Conservation (phyloP, 2,113 vertebrate species). For the Laticauda colubrina region DNA sequence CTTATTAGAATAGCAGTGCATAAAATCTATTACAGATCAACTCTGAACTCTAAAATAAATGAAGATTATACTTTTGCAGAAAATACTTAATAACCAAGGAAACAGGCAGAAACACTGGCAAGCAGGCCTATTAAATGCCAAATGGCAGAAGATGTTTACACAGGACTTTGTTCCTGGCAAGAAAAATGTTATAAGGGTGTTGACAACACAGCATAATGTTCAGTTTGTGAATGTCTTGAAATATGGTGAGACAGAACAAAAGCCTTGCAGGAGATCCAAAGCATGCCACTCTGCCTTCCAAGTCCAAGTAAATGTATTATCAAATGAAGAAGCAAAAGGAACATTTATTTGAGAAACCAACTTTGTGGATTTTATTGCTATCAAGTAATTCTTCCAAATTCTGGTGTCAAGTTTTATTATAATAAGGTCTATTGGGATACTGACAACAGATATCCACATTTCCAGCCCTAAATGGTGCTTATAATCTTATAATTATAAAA, state of each 20-base stretch:
- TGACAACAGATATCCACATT: neutral
- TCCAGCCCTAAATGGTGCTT: neutral
- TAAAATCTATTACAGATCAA: neutral
- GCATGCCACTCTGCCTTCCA: neutral
- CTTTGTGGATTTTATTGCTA: neutral
- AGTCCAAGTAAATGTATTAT: neutral
- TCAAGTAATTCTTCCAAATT: neutral
- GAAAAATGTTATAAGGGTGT: constrained; percentile 19
- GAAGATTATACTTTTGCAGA: constrained; percentile 6
- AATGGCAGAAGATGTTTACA: constrained; percentile 9
- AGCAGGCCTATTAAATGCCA: constrained; percentile 13
- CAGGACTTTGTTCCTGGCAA: constrained; percentile 10
- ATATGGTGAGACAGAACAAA: neutral
- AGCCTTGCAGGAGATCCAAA: neutral
- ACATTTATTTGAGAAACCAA: neutral
- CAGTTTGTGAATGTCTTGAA: constrained; percentile 10
- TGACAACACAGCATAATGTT: neutral
- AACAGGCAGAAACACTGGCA: constrained; percentile 29
- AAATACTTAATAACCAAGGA: constrained; percentile 14
- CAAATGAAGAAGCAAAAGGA: neutral
- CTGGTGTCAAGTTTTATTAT: neutral
- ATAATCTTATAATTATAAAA: neutral
- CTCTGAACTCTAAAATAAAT: constrained; percentile 12
- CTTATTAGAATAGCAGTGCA: constrained; percentile 18
- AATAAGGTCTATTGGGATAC: neutral